Percentiles rank a stretch among this genome's conserved stretches.
Evolutionary conservation across 2,797 vertebrate genomes (phyloP).

Genomic region (Sitta carolinensis): DNA sequence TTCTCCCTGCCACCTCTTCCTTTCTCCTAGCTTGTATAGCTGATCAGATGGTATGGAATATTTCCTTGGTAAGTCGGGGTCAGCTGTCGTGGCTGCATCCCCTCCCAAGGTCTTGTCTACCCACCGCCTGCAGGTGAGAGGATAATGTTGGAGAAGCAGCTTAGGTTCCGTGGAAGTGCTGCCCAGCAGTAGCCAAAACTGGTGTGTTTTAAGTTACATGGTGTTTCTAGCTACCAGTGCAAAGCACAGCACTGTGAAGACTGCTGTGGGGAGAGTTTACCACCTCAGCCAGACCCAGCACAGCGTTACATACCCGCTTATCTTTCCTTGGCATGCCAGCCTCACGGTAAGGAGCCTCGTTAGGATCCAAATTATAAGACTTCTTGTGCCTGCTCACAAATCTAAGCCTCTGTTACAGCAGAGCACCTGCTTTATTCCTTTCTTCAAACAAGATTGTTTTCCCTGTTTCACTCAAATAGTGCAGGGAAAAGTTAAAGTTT

Average conservation of each 20-base stretch:
- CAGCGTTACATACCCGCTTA: not conserved
- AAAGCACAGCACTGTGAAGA: not conserved
- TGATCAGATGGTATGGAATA: not conserved
- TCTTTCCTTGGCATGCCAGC: not conserved
- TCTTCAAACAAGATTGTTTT: not conserved
- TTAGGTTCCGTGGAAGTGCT: not conserved
- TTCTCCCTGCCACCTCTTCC: not conserved
- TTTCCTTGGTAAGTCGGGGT: not conserved
- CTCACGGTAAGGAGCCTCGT: not conserved
- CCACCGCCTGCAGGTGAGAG: not conserved
- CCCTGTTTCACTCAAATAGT: not conserved
- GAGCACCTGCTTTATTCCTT: not conserved
- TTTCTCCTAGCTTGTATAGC: not conserved
- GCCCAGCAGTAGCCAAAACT: not conserved
- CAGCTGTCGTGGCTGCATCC: not conserved
- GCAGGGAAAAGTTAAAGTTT: not conserved
- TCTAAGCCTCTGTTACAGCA: not conserved
- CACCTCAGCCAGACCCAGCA: not conserved
- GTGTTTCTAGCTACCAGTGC: not conserved
- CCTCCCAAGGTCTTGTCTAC: not conserved
- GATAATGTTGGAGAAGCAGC: not conserved
- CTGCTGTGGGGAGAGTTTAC: not conserved
- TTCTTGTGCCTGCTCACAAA: not conserved
- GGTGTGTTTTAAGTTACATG: not conserved
- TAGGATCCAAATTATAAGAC: not conserved